phyloP scores from a whole-genome alignment of 1,140 invertebrate species.

The Aradophagus sp. region DNA sequence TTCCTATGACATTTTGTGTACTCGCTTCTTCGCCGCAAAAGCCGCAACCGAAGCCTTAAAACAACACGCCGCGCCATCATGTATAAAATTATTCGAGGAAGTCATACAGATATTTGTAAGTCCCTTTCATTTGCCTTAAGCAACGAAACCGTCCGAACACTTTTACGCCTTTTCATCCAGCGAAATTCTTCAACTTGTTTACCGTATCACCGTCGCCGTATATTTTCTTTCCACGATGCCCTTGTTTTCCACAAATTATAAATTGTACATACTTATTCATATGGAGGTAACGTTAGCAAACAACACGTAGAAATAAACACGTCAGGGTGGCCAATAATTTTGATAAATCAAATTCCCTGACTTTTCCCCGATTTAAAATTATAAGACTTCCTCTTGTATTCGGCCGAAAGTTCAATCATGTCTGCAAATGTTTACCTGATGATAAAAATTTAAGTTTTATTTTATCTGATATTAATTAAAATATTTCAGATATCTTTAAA shows the following conservation, averaged over 20 bases:
- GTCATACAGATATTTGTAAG: slow-evolving; percentile 53
- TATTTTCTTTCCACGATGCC: slow-evolving; percentile 29
- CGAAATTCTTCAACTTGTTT: slow-evolving; percentile 35
- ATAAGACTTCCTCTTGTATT: no score
- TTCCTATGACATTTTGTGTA: slow-evolving; percentile 52
- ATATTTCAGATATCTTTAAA: no score
- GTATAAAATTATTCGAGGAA: slow-evolving; percentile 52
- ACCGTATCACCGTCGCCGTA: slow-evolving; percentile 18
- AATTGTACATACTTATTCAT: slow-evolving; percentile 23
- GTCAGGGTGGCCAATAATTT: no score
- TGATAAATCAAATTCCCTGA: no score
- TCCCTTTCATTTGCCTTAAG: slow-evolving; percentile 24
- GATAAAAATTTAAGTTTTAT: no score
- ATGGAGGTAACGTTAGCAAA: background rate
- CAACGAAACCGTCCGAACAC: slow-evolving; percentile 8
- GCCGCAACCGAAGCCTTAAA: slow-evolving; percentile 46
- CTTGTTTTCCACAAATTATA: slow-evolving; percentile 28
- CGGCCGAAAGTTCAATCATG: no score
- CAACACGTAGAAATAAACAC: no score
- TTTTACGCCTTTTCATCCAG: slow-evolving; percentile 24
- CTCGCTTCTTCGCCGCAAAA: slow-evolving; percentile 32
- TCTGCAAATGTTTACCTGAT: no score
- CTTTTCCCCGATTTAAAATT: no score
- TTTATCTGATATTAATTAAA: no score
- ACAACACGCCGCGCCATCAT: slow-evolving; percentile 33